Evolutionary conservation across 2,888 invertebrate genomes (phyloP), one percentile per base, ranked within the genome.

Genomic region (Zygaena filipendulae): DNA sequence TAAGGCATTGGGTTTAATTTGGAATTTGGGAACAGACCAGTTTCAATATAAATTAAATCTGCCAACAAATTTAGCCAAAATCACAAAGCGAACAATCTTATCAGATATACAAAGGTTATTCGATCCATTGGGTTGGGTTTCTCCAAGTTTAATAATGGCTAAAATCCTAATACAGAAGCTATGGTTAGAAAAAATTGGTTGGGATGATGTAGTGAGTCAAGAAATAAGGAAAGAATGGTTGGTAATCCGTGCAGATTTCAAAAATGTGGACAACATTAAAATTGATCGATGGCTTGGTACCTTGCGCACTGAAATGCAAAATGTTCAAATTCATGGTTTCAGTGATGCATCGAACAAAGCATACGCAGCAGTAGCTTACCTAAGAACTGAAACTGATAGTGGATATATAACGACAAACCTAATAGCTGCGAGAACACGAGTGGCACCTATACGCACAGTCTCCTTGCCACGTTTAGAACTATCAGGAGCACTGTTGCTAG

Each of bases 391-490:
- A 24, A 29, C 14, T n/a, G 10, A 16, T 7, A 5, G 32, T 22
- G 37, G 36, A 9, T 18, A 24, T 3, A 26, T 38, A 9, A 31
- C 29, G n/a, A 40, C 30, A 2, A 10, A 24, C 4, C n/a, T 37
- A 7, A 20, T 41, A 10, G 37, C 29, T 9, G 29, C 35, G 0
- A 35, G 29, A 22, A 40, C 38, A 21, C 30, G 29, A 9, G 38
- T 40, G 5, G 40, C 35, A 13, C 38, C 33, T 2, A 23, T 36
- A 8, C 33, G 34, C 22, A 23, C 29, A 6, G 25, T 36, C 4
- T 29, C 33, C 14, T 7, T 39, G 5, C 38, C 40, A 10, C 5
- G 40, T 10, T 14, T 43, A 8, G 39, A 43, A 23, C 22, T 45
- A 3, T 36, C 37, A 21, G 38, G 35, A 11, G 42, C 39, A 12